Evolutionary conservation across 2,113 vertebrate genomes (phyloP), one percentile per base, ranked within the genome.

Genomic region (Lophura nycthemera): DNA sequence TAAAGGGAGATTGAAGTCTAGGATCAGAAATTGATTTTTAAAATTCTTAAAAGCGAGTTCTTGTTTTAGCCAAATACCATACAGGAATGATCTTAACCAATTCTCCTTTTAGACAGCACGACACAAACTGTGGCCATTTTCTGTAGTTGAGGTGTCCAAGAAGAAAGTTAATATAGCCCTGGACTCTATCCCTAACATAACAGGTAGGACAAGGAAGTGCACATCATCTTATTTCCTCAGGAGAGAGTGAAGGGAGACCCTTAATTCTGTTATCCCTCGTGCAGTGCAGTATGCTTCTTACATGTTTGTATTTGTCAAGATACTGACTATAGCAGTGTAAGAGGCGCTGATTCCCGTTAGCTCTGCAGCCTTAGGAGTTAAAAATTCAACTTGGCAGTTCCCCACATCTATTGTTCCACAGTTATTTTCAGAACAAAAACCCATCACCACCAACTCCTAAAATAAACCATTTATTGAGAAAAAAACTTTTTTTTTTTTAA

Each of bases 391-490:
- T 10, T 10, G 11, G 67, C 48, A 71, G 1, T 25, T 32, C 3
- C 29, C 43, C 25, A 9, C 9, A 7, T 19, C 67, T 32, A 4
- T 20, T 45, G 19, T 67, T 67, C 30, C 40, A 25, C 13, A 60
- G 3, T 67, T 30, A 11, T 25, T 83, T 74, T 34, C 42, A 17
- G 11, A 95, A 92, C 61, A 91, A 95, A 90, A 82, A 30, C 59
- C 56, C 42, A 78, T 81, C 65, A 95, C 94, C 78, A 71, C 9
- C 42, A 81, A 90, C 90, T 98, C 97, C 97, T 98, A 98, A 98
- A 98, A 98, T 98, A 98, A 98, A 98, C 98, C 97, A 98, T 98
- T 98, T 98, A 98, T 98, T 98, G 98, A 98, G 97, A 97, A 98
- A 97, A 95, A 92, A 27, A 29, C 13, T 70, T 95, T 94, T 93